Conservation (phyloP, 2,888 invertebrate species). For the Drosophila hamatofila region DNA sequence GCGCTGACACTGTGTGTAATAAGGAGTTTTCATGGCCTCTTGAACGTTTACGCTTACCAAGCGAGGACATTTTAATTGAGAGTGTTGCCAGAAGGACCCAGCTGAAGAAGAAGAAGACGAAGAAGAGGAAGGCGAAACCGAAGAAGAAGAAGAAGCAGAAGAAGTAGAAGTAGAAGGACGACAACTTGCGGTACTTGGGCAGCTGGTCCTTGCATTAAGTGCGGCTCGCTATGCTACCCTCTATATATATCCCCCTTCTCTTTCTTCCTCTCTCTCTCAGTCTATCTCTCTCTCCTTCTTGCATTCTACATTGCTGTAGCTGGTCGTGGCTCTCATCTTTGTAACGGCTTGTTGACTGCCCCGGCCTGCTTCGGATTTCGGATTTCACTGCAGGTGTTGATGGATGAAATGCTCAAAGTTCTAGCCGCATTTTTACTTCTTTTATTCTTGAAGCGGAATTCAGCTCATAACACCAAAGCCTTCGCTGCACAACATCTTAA, state of each 20-base stretch:
- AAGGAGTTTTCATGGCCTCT: conserved; percentile 81
- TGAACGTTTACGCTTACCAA: conserved; percentile 81
- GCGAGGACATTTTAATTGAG: conserved; percentile 82
- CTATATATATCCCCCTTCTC: neutral
- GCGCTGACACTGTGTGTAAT: conserved; percentile 78
- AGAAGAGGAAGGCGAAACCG: neutral
- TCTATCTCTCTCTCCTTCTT: conserved; percentile 10
- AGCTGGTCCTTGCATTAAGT: conserved; percentile 76
- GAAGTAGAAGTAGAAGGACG: conserved; percentile 46
- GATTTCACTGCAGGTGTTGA: conserved; percentile 70
- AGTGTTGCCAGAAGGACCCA: conserved; percentile 77
- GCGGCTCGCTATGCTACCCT: conserved; percentile 58
- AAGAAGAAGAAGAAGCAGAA: conserved; percentile 18
- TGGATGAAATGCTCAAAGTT: conserved; percentile 63
- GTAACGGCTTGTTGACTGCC: conserved; percentile 66
- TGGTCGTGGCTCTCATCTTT: conserved; percentile 51
- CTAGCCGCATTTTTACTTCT: conserved; percentile 9
- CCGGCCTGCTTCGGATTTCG: conserved; percentile 25
- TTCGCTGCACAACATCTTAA: conserved; percentile 1
- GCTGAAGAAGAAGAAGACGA: conserved; percentile 4
- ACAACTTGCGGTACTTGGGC: conserved; percentile 76
- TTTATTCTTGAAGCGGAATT: conserved; percentile 6
- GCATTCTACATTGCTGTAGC: neutral
- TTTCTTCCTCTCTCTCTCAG: neutral
- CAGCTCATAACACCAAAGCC: conserved; percentile 3